These are phyloP conservation scores for Brachyistius frenatus DNA, from an alignment of 2,113 vertebrate species.

Conservation along the genomic window DNA sequence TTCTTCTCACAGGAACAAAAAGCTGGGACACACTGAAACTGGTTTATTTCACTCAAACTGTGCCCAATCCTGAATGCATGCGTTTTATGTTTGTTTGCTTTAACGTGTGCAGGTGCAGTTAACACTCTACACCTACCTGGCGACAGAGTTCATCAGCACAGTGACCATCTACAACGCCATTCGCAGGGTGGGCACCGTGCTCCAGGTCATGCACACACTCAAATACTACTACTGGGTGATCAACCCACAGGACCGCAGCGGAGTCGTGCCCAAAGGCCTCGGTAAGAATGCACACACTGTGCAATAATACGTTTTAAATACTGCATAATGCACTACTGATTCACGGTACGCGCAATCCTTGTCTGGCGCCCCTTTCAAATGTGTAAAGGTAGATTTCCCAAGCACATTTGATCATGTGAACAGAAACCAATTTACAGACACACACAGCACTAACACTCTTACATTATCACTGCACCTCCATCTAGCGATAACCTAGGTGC, in stretches of 20 bases:
- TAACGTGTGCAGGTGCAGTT: slow-evolving; percentile 88
- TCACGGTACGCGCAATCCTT: background rate
- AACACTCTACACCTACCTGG: slow-evolving; percentile 94
- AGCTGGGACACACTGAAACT: slow-evolving; percentile 16
- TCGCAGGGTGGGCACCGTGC: slow-evolving; percentile 94
- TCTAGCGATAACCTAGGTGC: background rate
- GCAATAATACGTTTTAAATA: background rate
- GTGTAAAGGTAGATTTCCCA: background rate
- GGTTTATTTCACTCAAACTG: background rate
- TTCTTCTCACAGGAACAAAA: slow-evolving; percentile 23
- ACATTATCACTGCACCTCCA: background rate
- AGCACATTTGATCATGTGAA: background rate
- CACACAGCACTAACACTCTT: background rate
- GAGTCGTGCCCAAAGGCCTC: slow-evolving; percentile 91
- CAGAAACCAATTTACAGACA: background rate
- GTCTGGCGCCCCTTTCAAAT: background rate
- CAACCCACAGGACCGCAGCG: slow-evolving; percentile 96
- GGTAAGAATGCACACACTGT: slow-evolving; percentile 80
- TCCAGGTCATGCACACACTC: slow-evolving; percentile 95
- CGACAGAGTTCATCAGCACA: slow-evolving; percentile 96
- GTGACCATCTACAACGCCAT: slow-evolving; percentile 96
- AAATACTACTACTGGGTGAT: slow-evolving; percentile 98
- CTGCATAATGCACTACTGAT: background rate
- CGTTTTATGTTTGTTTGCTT: background rate
- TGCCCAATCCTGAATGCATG: background rate